Evolutionary conservation across 1,140 invertebrate species (phyloP), one percentile per base, ranked within the genome.

Genomic region (Aporrectodea caliginosa): DNA sequence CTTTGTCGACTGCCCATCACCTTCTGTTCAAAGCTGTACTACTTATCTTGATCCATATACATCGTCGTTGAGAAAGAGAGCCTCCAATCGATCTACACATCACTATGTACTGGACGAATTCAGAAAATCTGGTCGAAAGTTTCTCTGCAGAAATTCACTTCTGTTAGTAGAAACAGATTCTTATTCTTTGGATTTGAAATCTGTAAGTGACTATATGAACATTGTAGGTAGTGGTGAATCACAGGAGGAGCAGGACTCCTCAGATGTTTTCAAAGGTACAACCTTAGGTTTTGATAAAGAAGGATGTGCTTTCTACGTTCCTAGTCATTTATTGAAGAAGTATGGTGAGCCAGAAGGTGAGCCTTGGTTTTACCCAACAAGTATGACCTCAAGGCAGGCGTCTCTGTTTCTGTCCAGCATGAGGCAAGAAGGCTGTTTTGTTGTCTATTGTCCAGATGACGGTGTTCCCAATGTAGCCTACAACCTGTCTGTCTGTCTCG

Each of bases 381-480:
- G 71, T 14, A 27, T 81, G 1, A 35, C 80, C 27, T 74, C 77
- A 6, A 68, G 71, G 1, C 31, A 81, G 35, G 80, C 80, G 30
- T 34, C 80, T 16, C 71, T 81, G 16, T 81, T 81, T 72, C 71
- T 81, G 32, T 31, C 22, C 12, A 32, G 32, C 16, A 76, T 79
- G 27, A 78, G 69, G 32, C 80, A 81, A 33, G 75, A 81, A n/a
- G 80, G 80, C 6, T 81, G 80, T 31, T 81, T 81, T 69, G n/a
- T 81, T 22, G 80, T 81, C 35, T 81, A 81, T 35, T 35, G 76
- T 1, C 43, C 43, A 22, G 43, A 58, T 12, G 43, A 22, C 22
- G 6, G 6, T 58, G 6, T 22, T 12, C 22, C 43, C 6, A 58
- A 58, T 58, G 43, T 58, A 6, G 43, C 43, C 22, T 58, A 58